phyloP scores from a whole-genome alignment of 1,140 invertebrate species.

The Brachystomella parvula region DNA sequence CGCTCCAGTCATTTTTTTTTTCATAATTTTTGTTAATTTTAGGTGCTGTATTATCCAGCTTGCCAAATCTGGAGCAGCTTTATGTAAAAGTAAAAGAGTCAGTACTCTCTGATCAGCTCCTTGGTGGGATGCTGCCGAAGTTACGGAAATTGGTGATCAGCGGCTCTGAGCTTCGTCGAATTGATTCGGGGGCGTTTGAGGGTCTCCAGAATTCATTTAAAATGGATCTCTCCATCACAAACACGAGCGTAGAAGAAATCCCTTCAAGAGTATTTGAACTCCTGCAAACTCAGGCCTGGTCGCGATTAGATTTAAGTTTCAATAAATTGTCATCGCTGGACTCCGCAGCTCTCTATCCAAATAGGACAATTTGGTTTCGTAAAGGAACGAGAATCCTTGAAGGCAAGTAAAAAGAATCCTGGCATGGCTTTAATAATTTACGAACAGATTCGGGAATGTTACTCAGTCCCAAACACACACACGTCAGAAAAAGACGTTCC shows the following conservation, averaged over 20 bases:
- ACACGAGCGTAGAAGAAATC: conserved; percentile 63
- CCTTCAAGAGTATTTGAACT: conserved; percentile 67
- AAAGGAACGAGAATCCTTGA: conserved; percentile 69
- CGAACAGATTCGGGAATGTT: too few relatives aligned
- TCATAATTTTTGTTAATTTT: neutral
- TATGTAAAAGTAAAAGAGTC: conserved; percentile 63
- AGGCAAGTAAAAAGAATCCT: conserved; percentile 59
- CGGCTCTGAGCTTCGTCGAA: conserved; percentile 51
- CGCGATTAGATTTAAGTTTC: conserved; percentile 70
- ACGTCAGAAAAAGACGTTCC: too few relatives aligned
- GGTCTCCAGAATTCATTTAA: conserved; percentile 50
- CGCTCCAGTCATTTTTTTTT: neutral
- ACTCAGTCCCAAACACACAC: too few relatives aligned
- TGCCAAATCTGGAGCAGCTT: conserved; percentile 53
- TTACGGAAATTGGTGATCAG: conserved; percentile 69
- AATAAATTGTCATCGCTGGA: conserved; percentile 70
- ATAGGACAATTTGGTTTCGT: conserved; percentile 70
- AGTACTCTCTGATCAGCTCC: conserved; percentile 59
- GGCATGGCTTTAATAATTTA: too few relatives aligned
- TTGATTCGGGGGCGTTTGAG: conserved; percentile 61
- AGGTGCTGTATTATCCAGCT: conserved; percentile 46
- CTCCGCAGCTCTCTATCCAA: conserved; percentile 73
- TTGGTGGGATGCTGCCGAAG: conserved; percentile 62
- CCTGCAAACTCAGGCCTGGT: conserved; percentile 64
- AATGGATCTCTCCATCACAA: conserved; percentile 62